Base-by-base conservation (phyloP, 2,888 invertebrate species). In the Penaeus monodon region DNA sequence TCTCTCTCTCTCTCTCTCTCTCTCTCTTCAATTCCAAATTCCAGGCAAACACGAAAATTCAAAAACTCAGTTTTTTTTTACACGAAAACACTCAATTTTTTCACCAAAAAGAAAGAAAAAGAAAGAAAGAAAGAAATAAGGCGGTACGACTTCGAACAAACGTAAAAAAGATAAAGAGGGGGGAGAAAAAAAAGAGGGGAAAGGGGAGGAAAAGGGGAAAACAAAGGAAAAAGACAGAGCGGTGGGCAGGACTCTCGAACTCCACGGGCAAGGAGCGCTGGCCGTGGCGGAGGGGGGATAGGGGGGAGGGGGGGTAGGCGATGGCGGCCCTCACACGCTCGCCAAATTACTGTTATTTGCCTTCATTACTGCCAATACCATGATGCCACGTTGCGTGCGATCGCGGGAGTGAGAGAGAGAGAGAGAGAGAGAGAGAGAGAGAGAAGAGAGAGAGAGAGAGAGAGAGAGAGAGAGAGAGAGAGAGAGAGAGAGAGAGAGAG, bases 321-420 rank as follows among this genome's bases (percentile, higher is more conserved):
- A 29, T 29, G 70, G 70, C n/a, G 70, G 70, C 17, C 57, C 57
- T 57, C 57, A 57, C 57, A 57, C 57, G 57, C 57, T 57, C 57
- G 20, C 57, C 17, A 57, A 76, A 85, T 85, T 79, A 85, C 85
- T 81, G 76, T 85, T 73, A 85, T 85, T 73, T 85, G 49, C 80
- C 76, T 44, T 81, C 81, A 85, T 85, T 85, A 85, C 81, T 85
- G 85, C 81, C 85, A 85, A 85, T 85, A 85, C 79, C 85, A 27
- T 81, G 85, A 85, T 85, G 85, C 38, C 38, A 44, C 12, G 79
- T 38, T 80, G 85, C 85, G 80, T 81, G 85, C 79, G 74, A 85
- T 49, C 66, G 27, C 33, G 29, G 20, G 24, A 22, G 29, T 3
- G 24, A 2, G 29, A 1, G 24, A 24, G 70, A 24, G 24, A 17